Base-by-base conservation (phyloP, 2,888 invertebrate genomes). In the Branchipolynoe longqiensis region DNA sequence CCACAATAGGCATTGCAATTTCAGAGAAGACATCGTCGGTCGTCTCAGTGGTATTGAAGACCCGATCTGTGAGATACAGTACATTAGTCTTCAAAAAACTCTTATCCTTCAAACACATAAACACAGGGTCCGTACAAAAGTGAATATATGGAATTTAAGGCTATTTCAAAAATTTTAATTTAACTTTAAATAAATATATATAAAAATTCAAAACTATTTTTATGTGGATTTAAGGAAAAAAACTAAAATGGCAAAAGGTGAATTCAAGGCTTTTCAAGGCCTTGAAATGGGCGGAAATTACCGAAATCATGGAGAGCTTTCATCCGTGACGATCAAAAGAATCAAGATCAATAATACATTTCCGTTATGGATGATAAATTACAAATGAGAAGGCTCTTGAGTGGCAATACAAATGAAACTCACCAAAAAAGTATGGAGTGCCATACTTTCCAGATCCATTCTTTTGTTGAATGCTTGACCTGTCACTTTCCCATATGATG, bases 1-100 rank as follows among this genome's bases (percentile, higher is more conserved):
- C 41, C 31, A 89, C 81, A 48, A 93, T 93, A 0, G 92, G 92
- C 69, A 89, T 87, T 62, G 90, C 91, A 6, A 92, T 88, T 31
- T 91, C 91, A 40, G 91, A 88, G 87, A 92, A 93, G 14, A 93
- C 88, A 64, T 90, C 91, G 14, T 83, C 74, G 0, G 91, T 93
- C n/a, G 88, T 88, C 14, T 87, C 86, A 0, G 89, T 86, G 31
- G 89, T 89, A 87, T 91, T 91, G 90, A 90, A 93, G 1, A 93
- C 91, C 40, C 89, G 88, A 87, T 93, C 93, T 93, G 89, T 3
- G 90, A n/a, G n/a, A n/a, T n/a, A n/a, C n/a, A n/a, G n/a, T n/a
- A n/a, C n/a, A n/a, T n/a, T n/a, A n/a, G n/a, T n/a, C n/a, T n/a
- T n/a, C n/a, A n/a, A n/a, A n/a, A n/a, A n/a, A n/a, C n/a, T n/a